Evolutionary conservation across 2,797 vertebrate genomes (phyloP).

Genomic region (Furcifer pardalis): DNA sequence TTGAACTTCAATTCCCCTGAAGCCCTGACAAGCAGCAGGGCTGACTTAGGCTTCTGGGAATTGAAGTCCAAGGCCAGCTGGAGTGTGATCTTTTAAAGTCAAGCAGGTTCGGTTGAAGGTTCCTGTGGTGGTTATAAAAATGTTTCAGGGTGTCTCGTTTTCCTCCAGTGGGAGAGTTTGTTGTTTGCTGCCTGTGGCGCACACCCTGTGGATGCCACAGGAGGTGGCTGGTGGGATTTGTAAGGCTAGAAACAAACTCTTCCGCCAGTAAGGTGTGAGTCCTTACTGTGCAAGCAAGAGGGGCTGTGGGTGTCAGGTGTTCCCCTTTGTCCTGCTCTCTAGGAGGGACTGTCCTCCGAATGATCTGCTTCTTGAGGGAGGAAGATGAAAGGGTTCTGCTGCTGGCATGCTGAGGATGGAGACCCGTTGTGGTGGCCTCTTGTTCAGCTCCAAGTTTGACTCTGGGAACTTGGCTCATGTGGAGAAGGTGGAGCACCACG

Average conservation of each 20-base stretch:
- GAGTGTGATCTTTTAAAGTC: too few relatives aligned
- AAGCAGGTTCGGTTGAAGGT: too few relatives aligned
- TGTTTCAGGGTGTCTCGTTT: background rate
- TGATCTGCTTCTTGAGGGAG: background rate
- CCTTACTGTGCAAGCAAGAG: background rate
- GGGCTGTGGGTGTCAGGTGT: too few relatives aligned
- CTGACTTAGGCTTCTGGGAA: too few relatives aligned
- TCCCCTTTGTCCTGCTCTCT: background rate
- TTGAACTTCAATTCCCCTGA: too few relatives aligned
- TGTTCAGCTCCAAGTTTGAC: slow-evolving; percentile 96
- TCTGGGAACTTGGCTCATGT: slow-evolving; percentile 92
- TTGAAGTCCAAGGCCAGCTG: too few relatives aligned
- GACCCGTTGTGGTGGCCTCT: slow-evolving; percentile 87
- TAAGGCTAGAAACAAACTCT: background rate
- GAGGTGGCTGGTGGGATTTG: background rate
- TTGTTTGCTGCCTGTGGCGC: background rate
- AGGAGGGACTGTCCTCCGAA: background rate
- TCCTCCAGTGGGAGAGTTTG: too few relatives aligned
- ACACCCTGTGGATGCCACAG: background rate
- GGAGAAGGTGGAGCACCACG: slow-evolving; percentile 83
- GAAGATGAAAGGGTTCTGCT: slow-evolving; percentile 57
- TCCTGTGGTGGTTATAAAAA: too few relatives aligned
- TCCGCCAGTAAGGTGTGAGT: too few relatives aligned
- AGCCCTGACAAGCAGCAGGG: too few relatives aligned
- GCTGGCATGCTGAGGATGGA: slow-evolving; percentile 80